Conservation (phyloP, 2,113 vertebrate genomes). For the Podarcis raffonei region DNA sequence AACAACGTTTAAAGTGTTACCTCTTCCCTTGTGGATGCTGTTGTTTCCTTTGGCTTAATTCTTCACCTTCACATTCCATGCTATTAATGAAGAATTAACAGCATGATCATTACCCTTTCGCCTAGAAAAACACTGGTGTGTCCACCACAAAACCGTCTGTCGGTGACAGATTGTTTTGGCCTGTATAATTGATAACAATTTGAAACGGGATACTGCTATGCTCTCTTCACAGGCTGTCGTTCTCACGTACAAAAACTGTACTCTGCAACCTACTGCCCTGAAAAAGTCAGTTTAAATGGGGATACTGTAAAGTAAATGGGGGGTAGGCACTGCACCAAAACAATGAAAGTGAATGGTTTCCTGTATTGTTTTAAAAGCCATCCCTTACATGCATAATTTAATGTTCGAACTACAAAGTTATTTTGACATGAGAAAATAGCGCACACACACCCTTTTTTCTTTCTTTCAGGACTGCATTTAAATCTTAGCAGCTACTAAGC, state of each 20-base stretch:
- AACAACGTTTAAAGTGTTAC: conserved; percentile 57
- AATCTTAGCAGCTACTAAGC: not conserved
- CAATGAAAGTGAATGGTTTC: not conserved
- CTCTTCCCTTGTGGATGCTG: conserved; percentile 67
- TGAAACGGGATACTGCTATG: conserved; percentile 57
- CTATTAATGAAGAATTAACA: conserved; percentile 77
- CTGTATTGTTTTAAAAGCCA: not conserved
- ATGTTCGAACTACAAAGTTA: not conserved
- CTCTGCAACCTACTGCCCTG: not conserved
- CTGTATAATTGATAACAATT: conserved; percentile 70
- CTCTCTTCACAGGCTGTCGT: conserved; percentile 66
- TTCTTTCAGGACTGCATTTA: not conserved
- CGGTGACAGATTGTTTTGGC: conserved; percentile 62
- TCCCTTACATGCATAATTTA: not conserved
- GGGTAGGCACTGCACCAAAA: not conserved
- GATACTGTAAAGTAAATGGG: not conserved
- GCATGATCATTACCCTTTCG: conserved; percentile 77
- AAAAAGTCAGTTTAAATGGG: not conserved
- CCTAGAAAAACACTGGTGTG: conserved; percentile 73
- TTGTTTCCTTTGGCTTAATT: conserved; percentile 70
- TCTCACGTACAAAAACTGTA: conserved; percentile 58
- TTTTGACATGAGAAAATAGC: not conserved
- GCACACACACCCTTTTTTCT: not conserved
- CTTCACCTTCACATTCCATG: conserved; percentile 69
- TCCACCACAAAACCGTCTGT: conserved; percentile 59